Evolutionary conservation across 2,113 vertebrate genomes (phyloP), one percentile per base, ranked within the genome.

Genomic region (Chelonoidis abingdonii): DNA sequence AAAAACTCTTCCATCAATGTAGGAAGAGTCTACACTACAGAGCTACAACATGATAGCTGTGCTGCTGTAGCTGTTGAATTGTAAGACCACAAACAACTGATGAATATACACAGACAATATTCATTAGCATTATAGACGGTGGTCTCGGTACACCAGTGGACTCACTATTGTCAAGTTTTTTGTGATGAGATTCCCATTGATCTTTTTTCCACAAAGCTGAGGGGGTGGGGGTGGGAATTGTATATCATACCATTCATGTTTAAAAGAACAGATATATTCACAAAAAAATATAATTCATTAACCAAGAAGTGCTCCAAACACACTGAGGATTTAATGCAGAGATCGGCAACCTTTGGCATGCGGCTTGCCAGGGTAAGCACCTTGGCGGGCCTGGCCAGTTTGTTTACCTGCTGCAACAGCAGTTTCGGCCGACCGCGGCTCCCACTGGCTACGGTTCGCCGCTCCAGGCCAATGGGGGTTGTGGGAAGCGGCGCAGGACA

Each of bases 131-230:
- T 88, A 79, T 52, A 91, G 88, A 93, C 82, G 87, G 91, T 1
- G 76, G 94, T 93, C 88, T 92, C 27, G 65, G 88, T 16, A 79
- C 38, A 0, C 5, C 1, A 79, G 22, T 4, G 1, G 53, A 88
- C 93, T 95, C 90, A 62, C 65, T 1, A 41, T 75, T 88, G 93
- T 93, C 93, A 95, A 94, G 84, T n/a, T 2, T 94, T 57, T 86
- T 2, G 10, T 5, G 0, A 78, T 0, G 31, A 76, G n/a, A 81
- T 87, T 69, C 93, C 83, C 0, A 0, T 84, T 83, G 3, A 53
- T 76, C 49, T 93, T 90, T 52, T 85, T 44, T 84, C 91, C 79
- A 82, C 65, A 11, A 29, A 86, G 76, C 69, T 90, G 31, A 79
- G 44, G 82, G 86, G 89, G 57, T 12, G 47, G 47, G 47, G 8